A percentile compares a stretch with the other conserved stretches of the same genome.
phyloP scores from a whole-genome alignment of 1,140 invertebrate genomes.

The Acromyrmex echinatior region DNA sequence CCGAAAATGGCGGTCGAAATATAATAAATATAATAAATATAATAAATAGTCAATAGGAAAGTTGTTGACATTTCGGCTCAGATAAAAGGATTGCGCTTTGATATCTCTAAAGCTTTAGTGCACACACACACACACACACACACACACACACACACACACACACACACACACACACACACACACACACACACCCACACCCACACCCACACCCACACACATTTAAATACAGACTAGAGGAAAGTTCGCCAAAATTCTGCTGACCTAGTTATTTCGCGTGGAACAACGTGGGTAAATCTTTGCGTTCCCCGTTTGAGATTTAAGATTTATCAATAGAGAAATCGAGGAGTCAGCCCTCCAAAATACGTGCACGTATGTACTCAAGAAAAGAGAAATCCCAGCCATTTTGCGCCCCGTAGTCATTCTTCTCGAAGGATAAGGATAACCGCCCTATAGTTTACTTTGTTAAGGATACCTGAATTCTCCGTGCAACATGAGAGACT shows the following conservation, averaged over 20 bases:
- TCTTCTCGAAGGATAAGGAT: not conserved
- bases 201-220: no score
- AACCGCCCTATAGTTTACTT: not conserved
- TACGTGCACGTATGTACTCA: not conserved
- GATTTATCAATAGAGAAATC: not conserved
- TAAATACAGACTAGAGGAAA: not conserved
- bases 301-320: slow-evolving; percentile 22
- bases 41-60: no score
- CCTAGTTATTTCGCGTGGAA: slow-evolving; percentile 42
- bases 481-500: not conserved
- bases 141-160: no score
- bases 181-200: no score
- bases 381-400: not conserved
- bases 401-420: not conserved
- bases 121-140: no score
- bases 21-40: no score
- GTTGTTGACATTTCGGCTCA: no score
- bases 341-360: not conserved
- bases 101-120: no score
- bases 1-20: no score
- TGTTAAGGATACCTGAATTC: slow-evolving; percentile 17
- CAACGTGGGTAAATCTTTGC: slow-evolving; percentile 2
- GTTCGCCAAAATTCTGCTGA: slow-evolving; percentile 13
- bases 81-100: no score
- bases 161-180: no score